Conservation (phyloP, 2,113 vertebrate species). For the Thymallus thymallus region DNA sequence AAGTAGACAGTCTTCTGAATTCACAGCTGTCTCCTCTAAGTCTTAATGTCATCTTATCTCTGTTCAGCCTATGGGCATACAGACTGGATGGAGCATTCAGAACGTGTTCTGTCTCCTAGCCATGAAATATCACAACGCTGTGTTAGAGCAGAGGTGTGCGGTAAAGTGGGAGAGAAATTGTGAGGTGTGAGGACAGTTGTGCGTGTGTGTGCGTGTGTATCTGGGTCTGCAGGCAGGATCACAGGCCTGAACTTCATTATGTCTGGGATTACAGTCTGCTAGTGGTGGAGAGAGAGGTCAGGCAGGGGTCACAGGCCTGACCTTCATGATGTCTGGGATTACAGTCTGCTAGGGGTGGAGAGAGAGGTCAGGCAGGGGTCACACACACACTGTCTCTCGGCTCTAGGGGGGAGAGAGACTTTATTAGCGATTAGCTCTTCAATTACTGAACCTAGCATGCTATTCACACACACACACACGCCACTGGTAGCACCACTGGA, state of each 20-base stretch:
- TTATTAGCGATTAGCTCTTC: conserved; percentile 57
- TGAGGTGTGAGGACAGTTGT: too few species aligned
- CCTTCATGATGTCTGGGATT: conserved; percentile 35
- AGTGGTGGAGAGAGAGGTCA: conserved; percentile 32
- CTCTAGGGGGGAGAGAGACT: conserved; percentile 23
- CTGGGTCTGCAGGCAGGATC: conserved; percentile 6
- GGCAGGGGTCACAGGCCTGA: conserved; percentile 49
- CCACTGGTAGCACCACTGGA: conserved; percentile 26
- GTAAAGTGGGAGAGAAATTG: too few species aligned
- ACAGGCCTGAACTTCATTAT: conserved; percentile 46
- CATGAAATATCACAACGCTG: too few species aligned
- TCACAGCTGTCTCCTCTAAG: too few species aligned
- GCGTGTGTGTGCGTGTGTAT: conserved; percentile 7
- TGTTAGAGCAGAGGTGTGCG: too few species aligned
- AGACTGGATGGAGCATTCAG: too few species aligned
- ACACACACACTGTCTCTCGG: conserved; percentile 9
- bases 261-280: conserved; percentile 1
- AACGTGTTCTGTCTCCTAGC: too few species aligned
- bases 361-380: conserved; percentile 53
- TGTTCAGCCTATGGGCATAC: too few species aligned
- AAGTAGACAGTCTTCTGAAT: too few species aligned
- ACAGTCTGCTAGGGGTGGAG: conserved; percentile 11
- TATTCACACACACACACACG: conserved; percentile 54
- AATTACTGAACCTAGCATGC: conserved; percentile 37
- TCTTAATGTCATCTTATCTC: too few species aligned